A percentile compares a stretch with the other conserved stretches of the same genome.
These are phyloP conservation scores for Ectropis crepuscularia DNA, from an alignment of 2,888 invertebrate genomes.

Conservation along the genomic window DNA sequence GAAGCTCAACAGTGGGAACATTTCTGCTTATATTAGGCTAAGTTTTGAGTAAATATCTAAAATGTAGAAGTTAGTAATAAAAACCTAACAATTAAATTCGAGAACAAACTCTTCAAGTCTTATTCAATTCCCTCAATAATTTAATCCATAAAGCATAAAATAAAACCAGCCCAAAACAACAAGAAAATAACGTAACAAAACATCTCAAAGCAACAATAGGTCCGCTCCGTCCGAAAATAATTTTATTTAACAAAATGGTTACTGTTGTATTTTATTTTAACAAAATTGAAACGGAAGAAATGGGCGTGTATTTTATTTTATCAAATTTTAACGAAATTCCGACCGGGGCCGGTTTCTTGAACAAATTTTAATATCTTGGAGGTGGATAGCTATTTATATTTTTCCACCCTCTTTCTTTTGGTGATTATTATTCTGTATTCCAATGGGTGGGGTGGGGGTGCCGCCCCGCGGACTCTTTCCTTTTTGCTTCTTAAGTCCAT, in stretches of 20 bases:
- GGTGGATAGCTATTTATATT: constrained; percentile 83
- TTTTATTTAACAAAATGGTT: constrained; percentile 60
- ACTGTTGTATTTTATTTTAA: constrained; percentile 42
- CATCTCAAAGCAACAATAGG: constrained; percentile 43
- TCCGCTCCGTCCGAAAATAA: constrained; percentile 35
- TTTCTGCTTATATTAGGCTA: too few species aligned
- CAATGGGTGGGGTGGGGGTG: constrained; percentile 67
- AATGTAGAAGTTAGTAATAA: too few species aligned
- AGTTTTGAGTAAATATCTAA: too few species aligned
- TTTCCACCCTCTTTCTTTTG: constrained; percentile 82
- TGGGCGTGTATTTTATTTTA: constrained; percentile 20
- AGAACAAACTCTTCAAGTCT: neutral
- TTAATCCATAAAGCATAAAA: constrained; percentile 7
- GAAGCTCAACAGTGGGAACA: too few species aligned
- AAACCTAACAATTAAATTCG: too few species aligned
- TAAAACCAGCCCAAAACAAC: constrained; percentile 8
- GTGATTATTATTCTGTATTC: constrained; percentile 85
- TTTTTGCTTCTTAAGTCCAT: constrained; percentile 86
- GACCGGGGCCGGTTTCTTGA: constrained; percentile 65
- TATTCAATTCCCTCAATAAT: neutral
- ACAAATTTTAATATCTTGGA: constrained; percentile 81
- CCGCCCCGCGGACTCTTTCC: constrained; percentile 81
- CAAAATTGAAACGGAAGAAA: constrained; percentile 11
- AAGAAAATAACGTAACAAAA: constrained; percentile 35
- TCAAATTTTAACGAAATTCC: constrained; percentile 72